phyloP scores from a whole-genome alignment of 2,797 vertebrate genomes.

The Tenualosa thibaudeaui region DNA sequence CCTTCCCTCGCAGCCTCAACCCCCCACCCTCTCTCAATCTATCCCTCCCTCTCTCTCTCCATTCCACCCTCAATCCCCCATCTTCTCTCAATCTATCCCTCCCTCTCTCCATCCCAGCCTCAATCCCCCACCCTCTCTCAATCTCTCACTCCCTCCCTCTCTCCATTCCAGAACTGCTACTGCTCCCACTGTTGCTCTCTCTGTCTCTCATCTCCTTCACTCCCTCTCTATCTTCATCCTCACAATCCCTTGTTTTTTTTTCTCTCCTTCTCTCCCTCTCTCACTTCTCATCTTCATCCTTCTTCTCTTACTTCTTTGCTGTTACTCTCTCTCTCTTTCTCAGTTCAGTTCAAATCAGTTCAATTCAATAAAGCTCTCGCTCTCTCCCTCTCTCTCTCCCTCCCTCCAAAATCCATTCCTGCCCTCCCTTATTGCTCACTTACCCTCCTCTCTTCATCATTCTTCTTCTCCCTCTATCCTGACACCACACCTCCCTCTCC shows the following conservation, averaged over 20 bases:
- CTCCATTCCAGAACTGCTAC: no score
- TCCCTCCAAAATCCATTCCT: background rate
- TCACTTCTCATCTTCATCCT: background rate
- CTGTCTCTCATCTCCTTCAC: background rate
- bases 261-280: background rate
- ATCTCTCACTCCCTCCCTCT: no score
- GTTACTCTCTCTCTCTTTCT: no score
- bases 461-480: conserved; percentile 25
- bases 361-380: background rate
- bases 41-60: no score
- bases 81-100: background rate
- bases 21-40: no score
- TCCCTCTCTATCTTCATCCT: background rate
- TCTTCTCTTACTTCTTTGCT: background rate
- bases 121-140: background rate
- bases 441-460: background rate
- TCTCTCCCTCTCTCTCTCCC: background rate
- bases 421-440: background rate
- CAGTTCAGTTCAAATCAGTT: no score
- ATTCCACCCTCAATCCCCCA: no score
- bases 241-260: no score
- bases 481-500: conserved; percentile 30
- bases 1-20: no score
- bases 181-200: conserved; percentile 13
- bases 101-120: background rate